phyloP scores from a whole-genome alignment of 30 jellyfish, hydroid and myxozoan species.

The Mastigias papua region DNA sequence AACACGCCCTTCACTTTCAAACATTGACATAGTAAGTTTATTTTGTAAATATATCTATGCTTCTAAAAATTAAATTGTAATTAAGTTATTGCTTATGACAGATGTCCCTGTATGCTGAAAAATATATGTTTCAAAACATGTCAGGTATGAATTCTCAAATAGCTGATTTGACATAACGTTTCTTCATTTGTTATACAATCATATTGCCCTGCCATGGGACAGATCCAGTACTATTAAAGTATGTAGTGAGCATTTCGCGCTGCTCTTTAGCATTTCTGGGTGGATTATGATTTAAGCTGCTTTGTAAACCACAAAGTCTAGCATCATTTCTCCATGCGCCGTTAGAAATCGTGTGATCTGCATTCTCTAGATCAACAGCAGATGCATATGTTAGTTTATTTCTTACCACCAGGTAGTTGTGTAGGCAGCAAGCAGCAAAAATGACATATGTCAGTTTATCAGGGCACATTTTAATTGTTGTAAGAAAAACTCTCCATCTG shows the following conservation, averaged over 20 bases:
- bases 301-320: slow-evolving; percentile 4
- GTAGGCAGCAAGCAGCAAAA: slow-evolving; percentile 11
- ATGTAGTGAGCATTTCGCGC: not conserved
- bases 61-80: not conserved
- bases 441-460: not conserved
- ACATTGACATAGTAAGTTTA: slow-evolving; percentile 7
- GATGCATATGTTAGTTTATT: slow-evolving; percentile 7
- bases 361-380: slow-evolving; percentile 2
- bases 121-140: not conserved
- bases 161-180: not conserved
- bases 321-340: slow-evolving; percentile 9
- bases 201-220: not conserved
- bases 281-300: slow-evolving; percentile 12
- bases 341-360: not conserved
- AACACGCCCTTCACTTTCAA: slow-evolving; percentile 15
- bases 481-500: slow-evolving; percentile 8
- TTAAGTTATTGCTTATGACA: not conserved
- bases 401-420: not conserved
- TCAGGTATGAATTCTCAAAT: not conserved
- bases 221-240: not conserved
- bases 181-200: slow-evolving; percentile 1
- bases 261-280: slow-evolving; percentile 19
- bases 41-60: not conserved
- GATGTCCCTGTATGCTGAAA: not conserved
- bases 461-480: slow-evolving; percentile 10